Base-by-base conservation (phyloP, 2,113 vertebrate genomes). In the Nannospalax galili region DNA sequence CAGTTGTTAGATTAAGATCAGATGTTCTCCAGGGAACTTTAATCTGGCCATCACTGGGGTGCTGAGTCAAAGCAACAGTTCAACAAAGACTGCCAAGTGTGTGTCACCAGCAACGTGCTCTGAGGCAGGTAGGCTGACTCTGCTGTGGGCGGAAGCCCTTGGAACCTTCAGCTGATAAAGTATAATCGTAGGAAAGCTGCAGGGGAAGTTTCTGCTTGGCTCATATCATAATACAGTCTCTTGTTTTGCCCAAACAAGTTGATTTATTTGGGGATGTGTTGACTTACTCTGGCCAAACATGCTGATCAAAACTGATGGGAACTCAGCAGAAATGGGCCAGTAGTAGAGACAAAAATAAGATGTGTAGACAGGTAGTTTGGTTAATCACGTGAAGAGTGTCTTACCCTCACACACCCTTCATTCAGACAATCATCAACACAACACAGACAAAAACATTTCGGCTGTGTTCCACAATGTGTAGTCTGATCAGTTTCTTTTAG, bases 241-340 rank as follows among this genome's bases (percentile, higher is more conserved):
- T 88, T 88, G 78, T 94, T 94, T 96, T 82, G 90, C 94, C 95
- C 95, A 93, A 94, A 94, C 93, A 94, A 45, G 95, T 88, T 90
- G 81, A 85, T 93, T 95, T 96, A 90, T 92, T 96, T 94, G 90
- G 92, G 85, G 88, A 88, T 91, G 80, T 92, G 77, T 78, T 82
- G 52, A 92, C 88, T 93, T 81, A 78, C 32, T 58, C 42, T 70
- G 52, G 87, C 88, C 82, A 93, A 96, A 91, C 87, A 72, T 4
- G 48, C 65, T 58, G 67, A 92, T 91, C 92, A 94, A 79, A 97
- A 80, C 77, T 60, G 67, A 75, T 79, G 62, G 67, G 75, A 77
- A 67, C 65, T 85, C 70, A 58, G n/a, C 5, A 94, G 87, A 96
- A 92, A 52, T 11, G 52, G 94, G 64, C 82, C 88, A 60, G 87